Base-by-base conservation (phyloP, 2,797 vertebrate species). In the Balearica regulorum region DNA sequence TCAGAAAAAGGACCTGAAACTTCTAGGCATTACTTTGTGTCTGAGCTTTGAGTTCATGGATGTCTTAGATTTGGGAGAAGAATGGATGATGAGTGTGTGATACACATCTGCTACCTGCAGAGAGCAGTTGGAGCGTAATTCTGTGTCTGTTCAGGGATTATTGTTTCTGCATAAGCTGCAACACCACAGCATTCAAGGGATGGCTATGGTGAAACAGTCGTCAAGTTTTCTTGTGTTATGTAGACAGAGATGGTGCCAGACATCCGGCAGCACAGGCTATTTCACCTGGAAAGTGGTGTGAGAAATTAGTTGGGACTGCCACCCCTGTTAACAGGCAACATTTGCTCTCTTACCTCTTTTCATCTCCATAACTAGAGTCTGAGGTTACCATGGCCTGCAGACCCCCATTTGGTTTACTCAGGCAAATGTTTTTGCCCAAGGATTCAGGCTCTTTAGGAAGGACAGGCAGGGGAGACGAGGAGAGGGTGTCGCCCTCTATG, bases 381-480 rank as follows among this genome's bases (percentile, higher is more conserved):
- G 71, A 57, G 26, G 20, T 46, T 66, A 58, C 53, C 35, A 5
- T 5, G 43, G 33, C 57, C 55, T 46, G 60, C 1, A 15, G 49
- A 31, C 4, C n/a, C 6, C 4, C 6, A 2, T 28, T 37, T 5
- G 7, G 44, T 41, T 71, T 73, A 17, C 39, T 16, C 0, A 0
- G 68, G 43, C 26, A 77, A 11, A 20, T 2, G 5, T 53, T 78
- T 69, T 9, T 41, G 41, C 41, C 41, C 41, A 41, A 41, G 41
- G 41, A 41, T 41, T 41, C 41, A 15, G 41, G 41, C 41, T 41
- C 41, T 41, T 41, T 15, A 41, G 41, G 41, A 41, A 41, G 41
- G 41, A 41, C 41, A 13, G 41, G 41, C 41, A 41, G 41, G 15
- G 41, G 41, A 41, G 11, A 41, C 15, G 41, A 41, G 41, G 41